Evolutionary conservation across 2,888 invertebrate genomes (phyloP), one percentile per base, ranked within the genome.

Genomic region (Lasiommata megera): DNA sequence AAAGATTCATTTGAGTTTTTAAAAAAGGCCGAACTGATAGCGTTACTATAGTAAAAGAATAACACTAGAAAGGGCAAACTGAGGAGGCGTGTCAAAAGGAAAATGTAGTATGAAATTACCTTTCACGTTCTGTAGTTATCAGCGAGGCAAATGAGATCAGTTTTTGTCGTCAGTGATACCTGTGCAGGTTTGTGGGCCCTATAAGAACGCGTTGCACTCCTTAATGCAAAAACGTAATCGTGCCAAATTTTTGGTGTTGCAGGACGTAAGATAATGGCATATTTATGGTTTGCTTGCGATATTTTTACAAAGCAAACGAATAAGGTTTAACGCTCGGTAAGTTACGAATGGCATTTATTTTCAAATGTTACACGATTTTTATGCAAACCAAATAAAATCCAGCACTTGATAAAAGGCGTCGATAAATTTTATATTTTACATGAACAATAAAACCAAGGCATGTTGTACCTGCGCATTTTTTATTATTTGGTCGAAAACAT

Each of bases 21-120:
- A 54, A 55, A 65, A 57, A 75, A 67, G 73, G 77, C 80, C 28
- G 36, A 37, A 60, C 53, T 23, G 40, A 56, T 53, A 54, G 18
- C 53, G 46, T 54, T 55, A 50, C 34, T 44, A 31, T 31, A 34
- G 17, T 44, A 84, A 54, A 54, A 44, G 83, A 84, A 80, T 71
- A 74, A 81, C 76, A 80, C 77, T 80, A 76, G 77, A 82, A 82
- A 87, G 84, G 88, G 86, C 83, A 84, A 84, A 82, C 79, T 81
- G 73, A 72, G 66, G 73, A 80, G 75, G 79, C 84, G 84, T 86
- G 80, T 81, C 80, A 80, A 85, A 84, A 73, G 75, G 77, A 83
- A 87, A 89, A 88, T 82, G 77, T 80, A 82, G 74, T 87, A 87
- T 88, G 88, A 89, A 89, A 89, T 89, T 89, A 83, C 77, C 76